phyloP scores from a whole-genome alignment of 2,797 vertebrate genomes.

The Enteromius unitaeniatus region DNA sequence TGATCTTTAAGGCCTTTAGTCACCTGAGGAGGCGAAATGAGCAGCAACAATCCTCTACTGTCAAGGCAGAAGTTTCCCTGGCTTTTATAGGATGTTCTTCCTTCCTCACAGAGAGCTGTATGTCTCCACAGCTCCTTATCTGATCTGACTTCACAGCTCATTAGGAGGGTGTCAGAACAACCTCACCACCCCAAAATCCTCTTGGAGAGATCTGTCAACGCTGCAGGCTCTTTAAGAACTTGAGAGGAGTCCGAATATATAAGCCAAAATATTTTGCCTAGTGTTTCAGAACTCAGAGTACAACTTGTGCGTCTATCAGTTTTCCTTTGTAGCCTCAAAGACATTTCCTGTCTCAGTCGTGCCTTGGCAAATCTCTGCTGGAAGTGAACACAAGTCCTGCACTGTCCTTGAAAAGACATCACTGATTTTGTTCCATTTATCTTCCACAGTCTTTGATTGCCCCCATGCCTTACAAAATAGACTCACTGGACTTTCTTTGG shows the following conservation, averaged over 20 bases:
- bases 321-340: constrained; percentile 52
- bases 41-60: not conserved
- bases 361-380: constrained; percentile 52
- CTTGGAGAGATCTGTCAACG: constrained; percentile 62
- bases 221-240: constrained; percentile 59
- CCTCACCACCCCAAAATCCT: constrained; percentile 30
- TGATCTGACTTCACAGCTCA: constrained; percentile 79
- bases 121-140: constrained; percentile 71
- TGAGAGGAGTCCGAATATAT: constrained; percentile 63
- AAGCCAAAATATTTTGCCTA: constrained; percentile 58
- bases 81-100: constrained; percentile 69
- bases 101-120: constrained; percentile 51
- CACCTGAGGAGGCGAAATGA: constrained; percentile 74
- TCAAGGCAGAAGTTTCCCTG: constrained; percentile 66
- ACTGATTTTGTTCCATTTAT: constrained; percentile 54
- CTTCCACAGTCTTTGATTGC: constrained; percentile 49
- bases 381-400: constrained; percentile 40
- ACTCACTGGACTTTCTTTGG: constrained; percentile 27
- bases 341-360: constrained; percentile 60
- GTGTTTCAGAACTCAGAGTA: constrained; percentile 51
- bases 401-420: constrained; percentile 62
- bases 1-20: constrained; percentile 44
- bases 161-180: constrained; percentile 70
- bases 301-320: constrained; percentile 59
- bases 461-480: constrained; percentile 29